phyloP scores from a whole-genome alignment of 2,888 invertebrate genomes.

The Dolichopus griseipennis region DNA sequence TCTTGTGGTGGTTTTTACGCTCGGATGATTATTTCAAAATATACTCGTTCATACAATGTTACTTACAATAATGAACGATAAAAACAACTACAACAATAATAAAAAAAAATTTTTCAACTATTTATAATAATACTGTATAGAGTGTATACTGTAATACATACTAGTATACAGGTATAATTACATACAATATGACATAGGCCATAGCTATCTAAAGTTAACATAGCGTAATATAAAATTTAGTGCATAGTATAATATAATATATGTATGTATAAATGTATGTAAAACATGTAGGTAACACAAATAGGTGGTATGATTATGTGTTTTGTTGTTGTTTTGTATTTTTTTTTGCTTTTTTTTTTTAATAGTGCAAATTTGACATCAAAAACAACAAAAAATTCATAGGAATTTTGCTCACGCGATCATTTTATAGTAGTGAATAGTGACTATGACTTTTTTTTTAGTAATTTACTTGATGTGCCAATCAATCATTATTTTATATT shows the following conservation, averaged over 20 bases:
- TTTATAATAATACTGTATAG: too few species aligned
- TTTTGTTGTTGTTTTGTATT: background rate
- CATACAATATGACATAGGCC: too few species aligned
- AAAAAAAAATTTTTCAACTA: background rate
- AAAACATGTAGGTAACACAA: background rate
- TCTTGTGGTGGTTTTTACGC: background rate
- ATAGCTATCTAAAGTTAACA: too few species aligned
- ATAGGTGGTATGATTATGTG: background rate
- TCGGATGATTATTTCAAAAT: background rate
- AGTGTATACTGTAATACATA: too few species aligned
- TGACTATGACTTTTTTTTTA: background rate
- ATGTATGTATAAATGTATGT: background rate
- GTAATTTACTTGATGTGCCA: background rate
- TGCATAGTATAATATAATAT: background rate
- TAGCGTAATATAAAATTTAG: background rate
- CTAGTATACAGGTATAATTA: too few species aligned
- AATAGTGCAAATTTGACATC: background rate
- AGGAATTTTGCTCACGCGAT: background rate
- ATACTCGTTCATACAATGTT: background rate
- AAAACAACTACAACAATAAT: background rate
- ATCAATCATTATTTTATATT: background rate
- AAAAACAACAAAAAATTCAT: background rate
- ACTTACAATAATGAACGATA: too few species aligned
- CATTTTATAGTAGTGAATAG: background rate
- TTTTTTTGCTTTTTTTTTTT: background rate